These are phyloP conservation scores for Agonum fuliginosum DNA, from an alignment of 2,888 invertebrate species.

Conservation along the genomic window DNA sequence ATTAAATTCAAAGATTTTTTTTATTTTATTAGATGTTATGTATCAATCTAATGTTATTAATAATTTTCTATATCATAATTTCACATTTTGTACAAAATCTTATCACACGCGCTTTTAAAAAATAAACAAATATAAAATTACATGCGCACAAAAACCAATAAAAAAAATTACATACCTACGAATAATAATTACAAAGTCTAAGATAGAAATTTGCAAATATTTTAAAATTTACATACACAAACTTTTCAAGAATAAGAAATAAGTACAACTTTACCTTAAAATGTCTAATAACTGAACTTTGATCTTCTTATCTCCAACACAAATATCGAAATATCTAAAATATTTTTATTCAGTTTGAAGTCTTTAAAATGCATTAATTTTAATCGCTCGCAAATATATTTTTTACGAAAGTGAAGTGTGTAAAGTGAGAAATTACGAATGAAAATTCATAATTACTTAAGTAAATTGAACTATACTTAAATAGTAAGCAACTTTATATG, in stretches of 20 bases:
- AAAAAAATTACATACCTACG: slow-evolving; percentile 16
- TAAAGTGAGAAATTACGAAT: background rate
- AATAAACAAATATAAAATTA: background rate
- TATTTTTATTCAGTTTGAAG: background rate
- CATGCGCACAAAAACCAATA: background rate
- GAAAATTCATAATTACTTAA: background rate
- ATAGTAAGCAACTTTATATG: background rate
- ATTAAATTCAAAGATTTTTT: too few relatives aligned
- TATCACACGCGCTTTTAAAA: background rate
- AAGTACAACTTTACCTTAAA: slow-evolving; percentile 19
- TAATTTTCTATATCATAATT: too few relatives aligned
- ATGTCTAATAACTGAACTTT: slow-evolving; percentile 44
- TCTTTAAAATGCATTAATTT: background rate
- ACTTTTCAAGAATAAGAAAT: background rate
- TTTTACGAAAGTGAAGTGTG: background rate
- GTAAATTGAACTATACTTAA: background rate
- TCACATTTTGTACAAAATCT: background rate
- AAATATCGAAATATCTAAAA: slow-evolving; percentile 32
- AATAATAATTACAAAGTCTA: background rate
- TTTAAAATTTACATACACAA: slow-evolving; percentile 4
- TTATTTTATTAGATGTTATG: too few relatives aligned
- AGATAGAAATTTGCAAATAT: background rate
- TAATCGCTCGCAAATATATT: background rate
- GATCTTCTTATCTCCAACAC: slow-evolving; percentile 43
- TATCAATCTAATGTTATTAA: too few relatives aligned